Conservation (phyloP, 2,797 vertebrate species). For the Etheostoma nigrum region DNA sequence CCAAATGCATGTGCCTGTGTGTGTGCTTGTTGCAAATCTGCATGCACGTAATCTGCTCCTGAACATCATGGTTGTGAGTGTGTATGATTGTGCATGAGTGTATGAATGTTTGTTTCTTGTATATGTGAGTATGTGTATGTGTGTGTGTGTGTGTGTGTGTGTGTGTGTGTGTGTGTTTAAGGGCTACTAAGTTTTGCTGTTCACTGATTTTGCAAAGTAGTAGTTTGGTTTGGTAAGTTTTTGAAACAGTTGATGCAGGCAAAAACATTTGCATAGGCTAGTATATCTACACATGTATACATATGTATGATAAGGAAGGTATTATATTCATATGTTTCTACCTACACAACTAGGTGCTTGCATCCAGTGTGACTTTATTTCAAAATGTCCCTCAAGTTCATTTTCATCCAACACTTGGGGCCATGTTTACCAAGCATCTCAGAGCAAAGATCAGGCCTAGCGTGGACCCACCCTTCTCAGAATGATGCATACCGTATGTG, state of each 20-base stretch:
- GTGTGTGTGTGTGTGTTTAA: slow-evolving; percentile 6
- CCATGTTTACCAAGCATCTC: slow-evolving; percentile 32
- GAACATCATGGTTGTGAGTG: slow-evolving; percentile 7
- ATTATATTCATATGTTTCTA: slow-evolving; percentile 9
- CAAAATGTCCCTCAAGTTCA: not conserved
- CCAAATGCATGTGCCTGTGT: slow-evolving; percentile 27
- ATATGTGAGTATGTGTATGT: not conserved
- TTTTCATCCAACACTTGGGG: slow-evolving; percentile 21
- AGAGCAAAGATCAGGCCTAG: not conserved
- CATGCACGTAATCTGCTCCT: slow-evolving; percentile 25
- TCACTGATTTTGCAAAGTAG: slow-evolving; percentile 5
- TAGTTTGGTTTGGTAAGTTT: not conserved
- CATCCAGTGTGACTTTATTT: slow-evolving; percentile 12
- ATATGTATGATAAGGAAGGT: not conserved
- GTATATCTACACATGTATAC: not conserved
- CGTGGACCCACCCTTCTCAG: not conserved
- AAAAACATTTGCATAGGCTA: no score
- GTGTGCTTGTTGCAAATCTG: slow-evolving; percentile 6
- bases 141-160: not conserved
- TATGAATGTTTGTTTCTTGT: not conserved
- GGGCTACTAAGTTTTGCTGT: not conserved
- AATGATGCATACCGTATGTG: not conserved
- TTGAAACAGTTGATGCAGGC: not conserved
- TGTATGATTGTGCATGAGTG: not conserved
- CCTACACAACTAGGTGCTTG: not conserved